Evolutionary conservation across 2,888 invertebrate species (phyloP), one percentile per base, ranked within the genome.

Genomic region (Meloe dianella): DNA sequence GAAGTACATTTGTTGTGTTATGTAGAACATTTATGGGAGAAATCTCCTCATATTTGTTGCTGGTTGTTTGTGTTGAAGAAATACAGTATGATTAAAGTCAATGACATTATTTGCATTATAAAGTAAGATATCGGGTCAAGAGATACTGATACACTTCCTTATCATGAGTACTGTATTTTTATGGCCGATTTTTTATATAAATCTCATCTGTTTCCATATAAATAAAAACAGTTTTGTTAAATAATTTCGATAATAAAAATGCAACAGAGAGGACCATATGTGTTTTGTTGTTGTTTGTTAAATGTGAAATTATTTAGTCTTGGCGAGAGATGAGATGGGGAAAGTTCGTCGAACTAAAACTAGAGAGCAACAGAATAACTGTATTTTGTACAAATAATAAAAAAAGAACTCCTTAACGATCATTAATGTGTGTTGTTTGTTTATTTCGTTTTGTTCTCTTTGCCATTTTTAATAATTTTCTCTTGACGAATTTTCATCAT

Each of bases 41-140:
- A 59, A 59, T 30, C 29, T 38, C 30, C 17, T 57, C 12, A 35
- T 20, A 20, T 47, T 20, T 20, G 20, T 47, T 8, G 47, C 20
- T 51, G 22, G 22, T 51, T 51, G 9, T 20, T 20, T 51, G n/a
- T 20, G 47, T 51, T 12, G 10, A 51, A 51, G 10, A 10, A 10
- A 22, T 8, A 22, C 20, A 38, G 8, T 57, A 17, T 27, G 7
- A 59, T 8, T 22, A 35, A 59, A 59, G 59, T 59, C 59, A 59
- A 59, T 38, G 38, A 59, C 59, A 38, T 30, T 59, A 32, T 59
- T 59, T 35, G 59, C 59, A 59, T 59, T 38, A 59, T 59, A 30
- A 59, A 59, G 30, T 59, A 59, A 59, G 59, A 59, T 20, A 59
- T 38, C 35, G 35, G 59, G 59, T 59, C 59, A 59, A 59, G 59